A percentile compares a stretch with the other conserved stretches of the same genome.
Conservation (phyloP, 2,113 vertebrate species). For the Sakesphorus luctuosus region DNA sequence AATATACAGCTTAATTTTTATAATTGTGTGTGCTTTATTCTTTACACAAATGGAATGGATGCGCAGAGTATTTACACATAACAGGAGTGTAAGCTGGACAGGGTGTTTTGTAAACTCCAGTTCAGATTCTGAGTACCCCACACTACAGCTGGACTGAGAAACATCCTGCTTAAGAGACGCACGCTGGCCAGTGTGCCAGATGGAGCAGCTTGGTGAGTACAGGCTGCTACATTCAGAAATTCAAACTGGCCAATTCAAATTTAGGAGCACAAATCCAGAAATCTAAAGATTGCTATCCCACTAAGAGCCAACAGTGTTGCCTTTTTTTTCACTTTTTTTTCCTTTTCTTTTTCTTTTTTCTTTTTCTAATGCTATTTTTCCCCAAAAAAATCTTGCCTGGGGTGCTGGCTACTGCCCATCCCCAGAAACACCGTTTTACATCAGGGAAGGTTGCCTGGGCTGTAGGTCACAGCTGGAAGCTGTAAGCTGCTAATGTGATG, state of each 20-base stretch:
- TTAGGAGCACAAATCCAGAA: conserved; percentile 68
- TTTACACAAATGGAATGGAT: conserved; percentile 86
- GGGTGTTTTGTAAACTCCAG: conserved; percentile 78
- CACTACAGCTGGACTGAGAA: conserved; percentile 70
- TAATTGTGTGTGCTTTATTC: conserved; percentile 85
- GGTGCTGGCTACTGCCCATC: background rate
- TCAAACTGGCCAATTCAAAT: conserved; percentile 25
- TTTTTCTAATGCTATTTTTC: background rate
- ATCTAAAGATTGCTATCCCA: conserved; percentile 58
- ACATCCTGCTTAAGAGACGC: conserved; percentile 70
- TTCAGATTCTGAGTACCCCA: conserved; percentile 65
- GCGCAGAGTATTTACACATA: conserved; percentile 83
- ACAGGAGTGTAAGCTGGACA: conserved; percentile 80
- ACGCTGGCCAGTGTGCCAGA: background rate
- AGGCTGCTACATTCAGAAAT: conserved; percentile 69
- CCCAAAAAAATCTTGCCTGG: background rate
- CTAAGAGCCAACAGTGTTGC: conserved; percentile 67
- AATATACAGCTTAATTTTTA: conserved; percentile 83
- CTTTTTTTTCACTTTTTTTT: accelerated
- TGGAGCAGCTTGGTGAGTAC: conserved; percentile 59
- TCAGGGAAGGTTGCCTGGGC: background rate
- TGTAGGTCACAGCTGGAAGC: background rate
- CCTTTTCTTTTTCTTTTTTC: background rate
- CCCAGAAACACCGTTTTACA: conserved; percentile 10
- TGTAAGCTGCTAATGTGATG: background rate